These are phyloP conservation scores for Aleiodes sp. DNA, from an alignment of 1,140 invertebrate species.

Conservation along the genomic window DNA sequence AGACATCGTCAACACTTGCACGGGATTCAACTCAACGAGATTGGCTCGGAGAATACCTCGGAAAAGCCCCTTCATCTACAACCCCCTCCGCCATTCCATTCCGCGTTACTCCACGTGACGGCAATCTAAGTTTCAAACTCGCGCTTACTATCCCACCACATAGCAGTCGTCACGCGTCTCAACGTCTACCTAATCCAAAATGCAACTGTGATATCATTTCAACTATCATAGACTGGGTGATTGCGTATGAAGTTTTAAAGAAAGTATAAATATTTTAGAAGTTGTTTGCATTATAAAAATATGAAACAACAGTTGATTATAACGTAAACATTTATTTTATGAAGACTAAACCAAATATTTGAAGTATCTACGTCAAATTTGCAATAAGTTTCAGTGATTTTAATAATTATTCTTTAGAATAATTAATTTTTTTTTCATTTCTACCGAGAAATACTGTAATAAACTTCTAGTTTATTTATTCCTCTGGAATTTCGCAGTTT, in stretches of 20 bases:
- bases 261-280: neutral
- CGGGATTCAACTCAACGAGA: conserved; percentile 28
- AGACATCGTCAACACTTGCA: conserved; percentile 18
- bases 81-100: conserved; percentile 4
- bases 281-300: too few species aligned
- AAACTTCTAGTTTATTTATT: too few species aligned
- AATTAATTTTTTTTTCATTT: too few species aligned
- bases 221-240: conserved; percentile 2
- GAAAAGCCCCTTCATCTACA: neutral
- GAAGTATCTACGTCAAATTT: too few species aligned
- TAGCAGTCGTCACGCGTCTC: conserved; percentile 30
- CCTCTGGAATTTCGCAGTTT: too few species aligned
- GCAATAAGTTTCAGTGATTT: too few species aligned
- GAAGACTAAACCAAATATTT: too few species aligned
- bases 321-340: too few species aligned
- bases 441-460: too few species aligned
- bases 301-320: too few species aligned
- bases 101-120: conserved; percentile 40
- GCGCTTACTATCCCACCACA: neutral
- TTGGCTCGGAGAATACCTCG: conserved; percentile 2
- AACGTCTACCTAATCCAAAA: conserved; percentile 29
- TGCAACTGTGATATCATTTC: conserved; percentile 26
- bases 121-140: conserved; percentile 49
- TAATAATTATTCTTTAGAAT: too few species aligned
- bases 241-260: too few species aligned